Evolutionary conservation across 2,797 vertebrate genomes (phyloP), one percentile per base, ranked within the genome.

Genomic region (Hephaestus fuliginosus): DNA sequence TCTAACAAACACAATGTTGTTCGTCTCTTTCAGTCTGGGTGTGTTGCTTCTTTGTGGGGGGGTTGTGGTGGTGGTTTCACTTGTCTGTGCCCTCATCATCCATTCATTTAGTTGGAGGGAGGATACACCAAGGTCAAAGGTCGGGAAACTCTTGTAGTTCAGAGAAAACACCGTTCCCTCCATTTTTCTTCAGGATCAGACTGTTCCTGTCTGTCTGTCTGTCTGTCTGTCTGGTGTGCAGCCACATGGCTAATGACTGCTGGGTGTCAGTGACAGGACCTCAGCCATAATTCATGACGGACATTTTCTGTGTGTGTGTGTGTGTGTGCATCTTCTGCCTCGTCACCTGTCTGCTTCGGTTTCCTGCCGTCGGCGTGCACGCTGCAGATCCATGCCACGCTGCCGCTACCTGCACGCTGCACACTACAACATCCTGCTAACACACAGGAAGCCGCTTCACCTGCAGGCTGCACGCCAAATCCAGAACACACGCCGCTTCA

Each of bases 261-360:
- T 56, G 74, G 63, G 76, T 70, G 70, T 82, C 71, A 33, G 83
- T 78, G 63, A 70, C 73, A 56, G 36, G 15, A 48, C 56, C 70
- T 83, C 74, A 88, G 88, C 39, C 84, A 89, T 91, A 87, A 91
- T 90, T 90, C 79, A 91, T 85, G 89, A 67, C 9, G 9, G 33
- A 28, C 62, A 14, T 0, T 20, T 0, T 65, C 62, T 53, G 18
- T 44, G 30, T 58, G 33, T 70, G 57, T 18, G 74, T 70, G 61
- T 63, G 68, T 57, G 67, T 72, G 46, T 7, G 53, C 51, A 15
- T 74, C 82, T 67, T 78, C 72, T 71, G 30, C 46, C 74, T 63
- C n/a, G 2, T 70, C 41, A 58, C 76, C 83, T 71, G 77, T 63
- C 25, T 15, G 61, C 30, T 48, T 33, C 22, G 15, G 77, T 72